A percentile compares a stretch with the other conserved stretches of the same genome.
Evolutionary conservation across 1,140 invertebrate species (phyloP).

Genomic region (Brachionus koreanus): DNA sequence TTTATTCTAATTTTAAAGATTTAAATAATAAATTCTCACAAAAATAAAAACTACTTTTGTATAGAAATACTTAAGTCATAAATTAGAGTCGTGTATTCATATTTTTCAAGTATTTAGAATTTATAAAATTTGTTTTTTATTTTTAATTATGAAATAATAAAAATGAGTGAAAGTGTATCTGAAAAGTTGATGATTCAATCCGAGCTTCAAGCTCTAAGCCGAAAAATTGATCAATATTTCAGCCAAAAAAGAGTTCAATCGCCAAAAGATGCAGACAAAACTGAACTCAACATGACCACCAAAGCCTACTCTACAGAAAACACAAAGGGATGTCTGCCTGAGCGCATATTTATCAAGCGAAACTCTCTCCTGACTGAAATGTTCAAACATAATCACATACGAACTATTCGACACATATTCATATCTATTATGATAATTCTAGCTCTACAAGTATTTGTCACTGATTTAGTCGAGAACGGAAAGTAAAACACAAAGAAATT

Average conservation of each 20-base stretch:
- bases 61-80: background rate
- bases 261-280: background rate
- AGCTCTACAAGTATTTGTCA: slow-evolving; percentile 68
- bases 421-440: slow-evolving; percentile 72
- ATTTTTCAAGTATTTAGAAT: background rate
- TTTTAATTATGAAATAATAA: background rate
- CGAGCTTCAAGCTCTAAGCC: background rate
- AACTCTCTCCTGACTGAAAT: slow-evolving; percentile 60
- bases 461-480: slow-evolving; percentile 70
- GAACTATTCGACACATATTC: slow-evolving; percentile 77
- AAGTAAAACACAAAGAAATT: slow-evolving; percentile 66
- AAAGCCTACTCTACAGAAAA: background rate
- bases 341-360: background rate
- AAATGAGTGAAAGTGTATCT: background rate
- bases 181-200: background rate
- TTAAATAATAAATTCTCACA: background rate
- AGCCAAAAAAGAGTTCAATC: background rate
- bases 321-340: background rate
- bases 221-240: slow-evolving; percentile 5
- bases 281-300: slow-evolving; percentile 9
- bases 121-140: background rate
- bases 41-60: background rate
- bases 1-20: background rate
- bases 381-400: slow-evolving; percentile 72
- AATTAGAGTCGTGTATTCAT: background rate